phyloP scores from a whole-genome alignment of 2,113 vertebrate species.

The Stigmatopora nigra region DNA sequence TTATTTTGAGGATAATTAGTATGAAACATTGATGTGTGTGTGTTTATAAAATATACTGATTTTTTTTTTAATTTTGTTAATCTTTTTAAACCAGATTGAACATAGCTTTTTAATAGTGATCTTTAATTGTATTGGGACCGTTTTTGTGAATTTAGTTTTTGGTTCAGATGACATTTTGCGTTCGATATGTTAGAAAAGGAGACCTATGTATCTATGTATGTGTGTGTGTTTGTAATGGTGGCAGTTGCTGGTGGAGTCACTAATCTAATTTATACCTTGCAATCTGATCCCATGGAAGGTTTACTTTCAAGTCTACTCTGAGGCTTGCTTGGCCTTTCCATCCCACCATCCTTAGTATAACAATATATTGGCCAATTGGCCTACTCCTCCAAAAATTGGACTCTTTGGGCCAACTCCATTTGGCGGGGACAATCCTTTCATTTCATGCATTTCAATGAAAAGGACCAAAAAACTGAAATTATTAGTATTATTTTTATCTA shows the following conservation, averaged over 20 bases:
- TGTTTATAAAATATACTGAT: not conserved
- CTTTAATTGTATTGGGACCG: too few relatives aligned
- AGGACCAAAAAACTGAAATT: too few relatives aligned
- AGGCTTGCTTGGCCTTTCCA: not conserved
- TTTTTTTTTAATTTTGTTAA: too few relatives aligned
- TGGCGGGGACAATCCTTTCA: too few relatives aligned
- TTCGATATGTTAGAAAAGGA: not conserved
- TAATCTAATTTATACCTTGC: slow-evolving; percentile 54
- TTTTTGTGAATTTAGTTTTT: not conserved
- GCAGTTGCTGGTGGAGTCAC: slow-evolving; percentile 42
- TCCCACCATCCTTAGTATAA: not conserved
- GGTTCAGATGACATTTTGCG: not conserved
- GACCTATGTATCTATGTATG: not conserved
- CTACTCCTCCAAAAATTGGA: not conserved
- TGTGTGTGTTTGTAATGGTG: not conserved
- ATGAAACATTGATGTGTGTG: too few relatives aligned
- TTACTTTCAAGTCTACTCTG: not conserved
- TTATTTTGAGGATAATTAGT: too few relatives aligned
- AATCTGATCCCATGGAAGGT: slow-evolving; percentile 41
- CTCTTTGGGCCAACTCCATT: slow-evolving; percentile 16
- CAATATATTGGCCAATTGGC: not conserved
- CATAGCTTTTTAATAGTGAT: too few relatives aligned
- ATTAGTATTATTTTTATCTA: too few relatives aligned
- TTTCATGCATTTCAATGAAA: too few relatives aligned
- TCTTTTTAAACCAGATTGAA: too few relatives aligned